Evolutionary conservation across 2,888 invertebrate genomes (phyloP).

Genomic region (Cactoblastis cactorum): DNA sequence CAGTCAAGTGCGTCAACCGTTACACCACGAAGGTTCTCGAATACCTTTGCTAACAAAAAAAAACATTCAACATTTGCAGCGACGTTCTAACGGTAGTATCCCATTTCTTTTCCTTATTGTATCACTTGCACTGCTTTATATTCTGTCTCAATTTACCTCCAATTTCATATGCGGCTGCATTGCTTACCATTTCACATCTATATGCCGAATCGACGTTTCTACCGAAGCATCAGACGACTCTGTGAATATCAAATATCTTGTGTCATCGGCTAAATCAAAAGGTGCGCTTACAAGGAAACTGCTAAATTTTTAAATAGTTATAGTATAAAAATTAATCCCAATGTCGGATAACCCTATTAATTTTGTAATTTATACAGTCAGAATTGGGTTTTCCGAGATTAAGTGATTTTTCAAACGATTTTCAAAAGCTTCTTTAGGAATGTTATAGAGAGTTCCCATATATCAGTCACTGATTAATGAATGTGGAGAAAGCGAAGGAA

Average conservation of each 20-base stretch:
- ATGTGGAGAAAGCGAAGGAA: no score
- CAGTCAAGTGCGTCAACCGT: no score
- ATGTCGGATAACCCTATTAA: no score
- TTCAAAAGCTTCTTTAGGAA: no score
- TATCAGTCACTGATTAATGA: no score
- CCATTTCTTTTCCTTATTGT: slow-evolving; percentile 1
- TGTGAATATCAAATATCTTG: slow-evolving; percentile 14
- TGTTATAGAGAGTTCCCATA: no score
- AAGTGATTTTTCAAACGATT: no score
- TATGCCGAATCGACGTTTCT: slow-evolving; percentile 12
- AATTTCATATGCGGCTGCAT: slow-evolving; percentile 3
- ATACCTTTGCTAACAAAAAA: background rate
- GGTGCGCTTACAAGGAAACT: background rate
- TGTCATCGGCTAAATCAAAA: slow-evolving; percentile 25
- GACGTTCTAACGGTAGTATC: background rate
- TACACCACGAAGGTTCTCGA: no score
- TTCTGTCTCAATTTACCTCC: slow-evolving; percentile 1
- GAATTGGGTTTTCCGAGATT: no score
- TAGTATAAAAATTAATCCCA: no score
- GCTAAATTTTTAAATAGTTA: background rate
- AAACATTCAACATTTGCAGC: background rate
- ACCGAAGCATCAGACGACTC: slow-evolving; percentile 8
- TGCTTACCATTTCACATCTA: slow-evolving; percentile 10
- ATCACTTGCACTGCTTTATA: slow-evolving; percentile 8
- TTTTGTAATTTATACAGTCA: no score